phyloP scores from a whole-genome alignment of 1,140 invertebrate genomes.

The Pseudomyrmex concolor region DNA sequence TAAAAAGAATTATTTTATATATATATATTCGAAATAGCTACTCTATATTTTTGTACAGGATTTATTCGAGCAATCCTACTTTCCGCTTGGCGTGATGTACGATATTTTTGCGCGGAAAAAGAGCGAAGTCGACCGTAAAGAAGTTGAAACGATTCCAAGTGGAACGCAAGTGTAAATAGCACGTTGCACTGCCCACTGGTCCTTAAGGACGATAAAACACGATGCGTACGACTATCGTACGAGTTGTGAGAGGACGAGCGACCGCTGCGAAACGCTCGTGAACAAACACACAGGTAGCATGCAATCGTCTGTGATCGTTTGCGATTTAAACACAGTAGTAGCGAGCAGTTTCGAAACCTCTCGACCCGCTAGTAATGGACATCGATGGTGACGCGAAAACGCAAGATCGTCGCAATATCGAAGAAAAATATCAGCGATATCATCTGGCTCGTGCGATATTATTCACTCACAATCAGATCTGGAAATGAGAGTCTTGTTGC shows the following conservation, averaged over 20 bases:
- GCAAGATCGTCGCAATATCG: constrained; percentile 42
- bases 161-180: constrained; percentile 57
- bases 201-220: constrained; percentile 59
- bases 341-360: constrained; percentile 13
- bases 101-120: constrained; percentile 20
- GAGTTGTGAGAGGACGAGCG: constrained; percentile 26
- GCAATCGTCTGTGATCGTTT: constrained; percentile 36
- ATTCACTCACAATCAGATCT: constrained; percentile 26
- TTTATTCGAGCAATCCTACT: background rate
- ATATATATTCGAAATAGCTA: no score
- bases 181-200: background rate
- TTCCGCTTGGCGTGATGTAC: constrained; percentile 1
- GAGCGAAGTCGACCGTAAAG: constrained; percentile 35
- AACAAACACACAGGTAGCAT: background rate
- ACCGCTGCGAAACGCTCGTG: constrained; percentile 4
- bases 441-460: constrained; percentile 15
- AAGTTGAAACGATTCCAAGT: constrained; percentile 59
- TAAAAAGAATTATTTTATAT: no score
- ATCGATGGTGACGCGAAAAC: constrained; percentile 17
- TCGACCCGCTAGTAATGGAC: constrained; percentile 25
- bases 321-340: constrained; percentile 36
- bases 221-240: constrained; percentile 38
- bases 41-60: background rate
- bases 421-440: constrained; percentile 62
- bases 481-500: constrained; percentile 35